Evolutionary conservation across 2,888 invertebrate genomes (phyloP), one percentile per base, ranked within the genome.

Genomic region (Mythimna vitellina): DNA sequence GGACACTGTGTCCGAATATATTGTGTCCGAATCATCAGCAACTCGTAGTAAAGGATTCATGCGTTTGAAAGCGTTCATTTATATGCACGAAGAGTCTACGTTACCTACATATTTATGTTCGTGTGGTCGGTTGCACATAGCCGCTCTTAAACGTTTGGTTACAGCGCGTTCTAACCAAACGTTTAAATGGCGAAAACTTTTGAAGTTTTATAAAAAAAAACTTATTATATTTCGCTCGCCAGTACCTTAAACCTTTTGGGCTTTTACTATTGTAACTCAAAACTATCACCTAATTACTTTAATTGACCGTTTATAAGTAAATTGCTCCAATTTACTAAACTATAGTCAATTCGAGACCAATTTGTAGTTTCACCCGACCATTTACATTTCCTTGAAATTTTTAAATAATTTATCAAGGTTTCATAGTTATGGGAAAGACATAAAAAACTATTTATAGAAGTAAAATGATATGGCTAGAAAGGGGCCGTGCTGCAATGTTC

Each of bases 41-140:
- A 29, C 29, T 29, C 29, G 29, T 29, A 29, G 75, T 84, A 82
- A 82, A 84, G 78, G 75, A 86, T 88, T 89, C 87, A 88, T 82
- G 83, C 69, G 84, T 82, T 70, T 87, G 81, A 88, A 85, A 85
- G 79, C 76, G 71, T 82, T 82, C 84, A 86, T 89, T 85, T 85
- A 84, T 87, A 89, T 87, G 87, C 86, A 81, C 80, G 75, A 70
- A 38, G 60, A 78, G 74, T 74, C 61, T 62, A 61, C 53, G 71
- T 69, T 79, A 69, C 62, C 76, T 65, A 61, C 72, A 77, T 80
- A 80, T 84, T 80, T 82, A 84, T 77, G 72, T 46, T 14, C 57
- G 22, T 32, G 61, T 54, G 79, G 63, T 67, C 35, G 64, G 69
- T 75, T 73, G 72, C 80, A 80, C 70, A 57, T 62, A 62, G 61